A percentile compares a stretch with the other conserved stretches of the same genome.
phyloP scores from a whole-genome alignment of 92 coral and sea anemone species.

The Meandrina meandrites region DNA sequence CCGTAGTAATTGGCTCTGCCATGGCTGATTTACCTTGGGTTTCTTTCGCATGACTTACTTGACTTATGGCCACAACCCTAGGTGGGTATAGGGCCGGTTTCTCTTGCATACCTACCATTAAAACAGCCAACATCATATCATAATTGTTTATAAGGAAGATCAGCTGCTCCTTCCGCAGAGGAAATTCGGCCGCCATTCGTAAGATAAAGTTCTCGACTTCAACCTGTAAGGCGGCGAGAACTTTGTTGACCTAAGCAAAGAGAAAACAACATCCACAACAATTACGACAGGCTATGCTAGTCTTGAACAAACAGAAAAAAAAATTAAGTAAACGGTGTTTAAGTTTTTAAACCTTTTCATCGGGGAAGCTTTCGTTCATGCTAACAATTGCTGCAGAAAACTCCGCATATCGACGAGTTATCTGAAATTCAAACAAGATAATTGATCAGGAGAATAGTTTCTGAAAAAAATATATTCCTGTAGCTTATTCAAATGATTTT shows the following conservation, averaged over 20 bases:
- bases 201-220: conserved; percentile 96
- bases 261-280: not conserved
- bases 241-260: conserved; percentile 79
- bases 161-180: conserved; percentile 93
- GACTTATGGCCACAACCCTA: too few relatives aligned
- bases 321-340: not conserved
- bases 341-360: conserved; percentile 82
- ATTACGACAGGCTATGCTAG: not conserved
- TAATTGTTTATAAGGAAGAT: conserved; percentile 96
- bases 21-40: not conserved
- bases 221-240: conserved; percentile 87
- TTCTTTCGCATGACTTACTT: too few relatives aligned
- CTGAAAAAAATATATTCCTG: not conserved
- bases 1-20: not conserved
- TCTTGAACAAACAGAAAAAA: not conserved
- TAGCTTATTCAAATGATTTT: too few relatives aligned
- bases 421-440: conserved; percentile 44
- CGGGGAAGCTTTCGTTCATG: conserved; percentile 97
- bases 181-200: conserved; percentile 99
- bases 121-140: conserved; percentile 98
- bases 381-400: conserved; percentile 99
- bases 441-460: not conserved
- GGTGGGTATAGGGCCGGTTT: too few relatives aligned
- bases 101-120: conserved; percentile 69
- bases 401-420: conserved; percentile 97